These are phyloP conservation scores for Corythaeola cristata DNA, from an alignment of 2,113 vertebrate genomes.

Conservation along the genomic window DNA sequence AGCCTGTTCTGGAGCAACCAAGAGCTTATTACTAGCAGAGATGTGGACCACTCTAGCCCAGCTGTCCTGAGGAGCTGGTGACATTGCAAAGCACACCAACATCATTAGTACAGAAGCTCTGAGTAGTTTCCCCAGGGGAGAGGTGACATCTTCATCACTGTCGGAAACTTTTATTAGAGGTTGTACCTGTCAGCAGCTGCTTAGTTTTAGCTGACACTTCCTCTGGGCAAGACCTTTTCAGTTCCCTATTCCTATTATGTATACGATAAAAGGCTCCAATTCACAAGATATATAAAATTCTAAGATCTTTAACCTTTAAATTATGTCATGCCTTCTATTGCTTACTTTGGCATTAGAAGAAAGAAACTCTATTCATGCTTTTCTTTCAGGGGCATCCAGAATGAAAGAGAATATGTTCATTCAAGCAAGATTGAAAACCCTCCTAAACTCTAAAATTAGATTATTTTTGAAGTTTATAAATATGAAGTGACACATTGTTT, in stretches of 20 bases:
- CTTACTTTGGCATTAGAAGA: neutral
- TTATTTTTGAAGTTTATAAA: neutral
- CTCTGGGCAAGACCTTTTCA: neutral
- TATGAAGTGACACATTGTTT: neutral
- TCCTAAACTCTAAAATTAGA: neutral
- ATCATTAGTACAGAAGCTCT: neutral
- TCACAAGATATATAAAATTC: neutral
- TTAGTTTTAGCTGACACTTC: neutral
- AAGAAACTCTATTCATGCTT: accelerated
- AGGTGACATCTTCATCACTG: neutral
- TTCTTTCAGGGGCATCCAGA: neutral
- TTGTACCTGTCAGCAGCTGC: neutral
- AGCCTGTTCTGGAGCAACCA: neutral
- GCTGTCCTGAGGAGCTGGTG: accelerated
- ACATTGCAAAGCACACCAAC: neutral
- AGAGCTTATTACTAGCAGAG: neutral
- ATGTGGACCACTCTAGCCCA: neutral
- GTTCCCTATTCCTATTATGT: neutral
- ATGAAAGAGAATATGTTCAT: neutral
- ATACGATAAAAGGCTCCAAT: neutral
- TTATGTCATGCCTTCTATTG: neutral
- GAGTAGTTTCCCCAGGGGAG: neutral
- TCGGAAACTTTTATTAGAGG: neutral
- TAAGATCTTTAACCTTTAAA: neutral
- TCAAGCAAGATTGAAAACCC: neutral